phyloP scores from a whole-genome alignment of 2,113 vertebrate genomes.

The Alaudala cheleensis region DNA sequence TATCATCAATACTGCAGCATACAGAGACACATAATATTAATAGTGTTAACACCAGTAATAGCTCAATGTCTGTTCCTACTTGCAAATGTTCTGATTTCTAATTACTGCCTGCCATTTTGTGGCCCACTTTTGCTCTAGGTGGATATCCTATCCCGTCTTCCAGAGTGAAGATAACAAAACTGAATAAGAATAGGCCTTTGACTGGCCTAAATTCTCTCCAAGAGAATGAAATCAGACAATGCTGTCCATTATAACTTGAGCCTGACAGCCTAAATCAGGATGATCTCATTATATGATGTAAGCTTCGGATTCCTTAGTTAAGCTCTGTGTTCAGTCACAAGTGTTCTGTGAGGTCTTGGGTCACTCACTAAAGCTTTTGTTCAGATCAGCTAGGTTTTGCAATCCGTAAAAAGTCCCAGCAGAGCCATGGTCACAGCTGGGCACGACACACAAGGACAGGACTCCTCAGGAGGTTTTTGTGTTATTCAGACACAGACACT shows the following conservation, averaged over 20 bases:
- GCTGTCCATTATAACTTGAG: background rate
- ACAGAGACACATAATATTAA: background rate
- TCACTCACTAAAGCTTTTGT: slow-evolving; percentile 26
- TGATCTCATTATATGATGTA: background rate
- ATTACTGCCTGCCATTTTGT: background rate
- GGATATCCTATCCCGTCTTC: background rate
- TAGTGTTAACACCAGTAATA: background rate
- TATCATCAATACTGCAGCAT: background rate
- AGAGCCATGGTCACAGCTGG: background rate
- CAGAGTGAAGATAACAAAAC: background rate
- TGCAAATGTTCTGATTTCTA: background rate
- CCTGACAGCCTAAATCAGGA: background rate
- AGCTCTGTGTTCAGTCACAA: background rate
- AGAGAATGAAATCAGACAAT: background rate
- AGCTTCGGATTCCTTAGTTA: background rate
- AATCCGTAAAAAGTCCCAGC: background rate
- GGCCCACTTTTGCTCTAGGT: background rate
- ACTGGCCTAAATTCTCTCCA: background rate
- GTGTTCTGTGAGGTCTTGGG: background rate
- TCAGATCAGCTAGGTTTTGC: background rate
- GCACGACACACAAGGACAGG: background rate
- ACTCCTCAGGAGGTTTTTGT: background rate
- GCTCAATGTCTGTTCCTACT: background rate
- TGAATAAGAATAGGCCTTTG: background rate
- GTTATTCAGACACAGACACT: background rate